phyloP scores from a whole-genome alignment of 2,888 invertebrate genomes.

The Dolomedes plantarius region DNA sequence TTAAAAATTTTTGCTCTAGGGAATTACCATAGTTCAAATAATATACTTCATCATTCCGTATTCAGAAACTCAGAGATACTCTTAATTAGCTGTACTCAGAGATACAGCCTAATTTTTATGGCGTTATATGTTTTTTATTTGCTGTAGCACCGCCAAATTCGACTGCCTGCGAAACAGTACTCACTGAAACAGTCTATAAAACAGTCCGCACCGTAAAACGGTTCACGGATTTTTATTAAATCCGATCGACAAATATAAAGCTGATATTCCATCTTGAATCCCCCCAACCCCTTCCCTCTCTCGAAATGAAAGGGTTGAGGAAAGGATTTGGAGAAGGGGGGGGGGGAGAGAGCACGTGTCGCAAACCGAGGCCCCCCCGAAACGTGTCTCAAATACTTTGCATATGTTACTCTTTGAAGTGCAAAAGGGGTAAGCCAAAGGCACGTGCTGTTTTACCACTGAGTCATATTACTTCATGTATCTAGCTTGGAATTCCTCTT shows the following conservation, averaged over 20 bases:
- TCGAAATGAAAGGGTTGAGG: conserved; percentile 43
- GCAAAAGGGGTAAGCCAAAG: conserved; percentile 50
- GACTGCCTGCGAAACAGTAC: too few species aligned
- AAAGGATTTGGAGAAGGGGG: conserved; percentile 11
- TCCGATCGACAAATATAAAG: neutral
- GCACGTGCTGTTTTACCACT: conserved; percentile 57
- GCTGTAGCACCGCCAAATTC: too few species aligned
- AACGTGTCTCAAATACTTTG: conserved; percentile 41
- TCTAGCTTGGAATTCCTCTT: conserved; percentile 23
- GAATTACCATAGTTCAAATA: too few species aligned
- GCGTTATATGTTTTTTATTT: too few species aligned
- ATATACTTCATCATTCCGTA: too few species aligned
- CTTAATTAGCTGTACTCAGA: too few species aligned
- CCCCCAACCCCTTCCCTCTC: neutral
- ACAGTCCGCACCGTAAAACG: too few species aligned
- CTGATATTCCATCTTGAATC: neutral
- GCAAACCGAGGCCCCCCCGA: neutral
- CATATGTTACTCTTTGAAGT: conserved; percentile 66
- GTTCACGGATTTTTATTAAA: neutral
- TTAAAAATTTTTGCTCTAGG: too few species aligned
- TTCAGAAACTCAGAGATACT: too few species aligned
- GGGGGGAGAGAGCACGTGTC: conserved; percentile 17
- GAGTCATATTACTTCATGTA: conserved; percentile 32
- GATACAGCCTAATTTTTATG: too few species aligned
- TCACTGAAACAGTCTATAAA: too few species aligned